Base-by-base conservation (phyloP, 2,797 vertebrate genomes). In the Gymnothorax javanicus region DNA sequence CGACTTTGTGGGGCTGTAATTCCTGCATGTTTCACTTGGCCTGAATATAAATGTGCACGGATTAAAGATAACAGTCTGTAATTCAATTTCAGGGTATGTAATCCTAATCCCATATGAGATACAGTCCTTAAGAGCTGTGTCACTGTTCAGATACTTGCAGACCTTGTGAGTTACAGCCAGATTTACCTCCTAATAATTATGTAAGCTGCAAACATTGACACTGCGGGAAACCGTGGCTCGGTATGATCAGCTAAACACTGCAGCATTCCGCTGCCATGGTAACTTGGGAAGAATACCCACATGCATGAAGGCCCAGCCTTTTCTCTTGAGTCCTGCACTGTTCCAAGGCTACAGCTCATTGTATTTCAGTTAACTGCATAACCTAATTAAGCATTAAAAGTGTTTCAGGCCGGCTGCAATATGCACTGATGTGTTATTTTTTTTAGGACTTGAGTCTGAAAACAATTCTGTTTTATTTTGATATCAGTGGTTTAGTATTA, bases 311-410 rank as follows among this genome's bases (percentile, higher is more conserved):
- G 73, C 15, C 43, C 73, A 17, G 43, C 33, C 20, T 15, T 52
- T 54, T 79, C 75, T 54, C 43, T 54, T 17, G 75, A 50, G 50
- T 79, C 33, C 71, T 75, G 27, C 43, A 75, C 71, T 75, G 27
- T 13, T 43, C 75, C 15, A 17, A 33, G 3, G 75, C 20, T 17
- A 7, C 17, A 54, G 0, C 54, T 5, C 50, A 23, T 2, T n/a
- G 75, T 20, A 20, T 79, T 17, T 4, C 17, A 79, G 15, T 75
- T 43, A 43, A 43, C 17, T 3, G 4, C 27, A 50, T 33, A 23
- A 50, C 75, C 75, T 79, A 79, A 79, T 79, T 79, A 54, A 54
- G 75, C 23, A 54, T 54, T 79, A 54, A 79, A 79, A 54, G 54
- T 54, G 54, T 23, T 54, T 52, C 75, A 54, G 75, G 17, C 3